phyloP scores from a whole-genome alignment of 2,113 vertebrate species.

The Mastomys natalensis region DNA sequence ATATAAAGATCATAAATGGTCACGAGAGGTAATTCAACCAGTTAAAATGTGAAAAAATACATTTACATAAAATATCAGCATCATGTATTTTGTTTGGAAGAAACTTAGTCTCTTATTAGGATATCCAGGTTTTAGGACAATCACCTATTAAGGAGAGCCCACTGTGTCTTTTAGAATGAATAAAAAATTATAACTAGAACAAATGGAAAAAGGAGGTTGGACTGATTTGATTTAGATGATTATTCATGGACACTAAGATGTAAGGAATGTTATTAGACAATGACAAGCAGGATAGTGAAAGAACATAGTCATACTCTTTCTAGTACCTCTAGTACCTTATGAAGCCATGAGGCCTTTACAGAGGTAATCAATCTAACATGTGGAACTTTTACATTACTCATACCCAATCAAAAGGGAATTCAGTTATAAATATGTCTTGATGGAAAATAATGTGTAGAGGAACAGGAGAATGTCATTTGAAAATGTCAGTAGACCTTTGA shows the following conservation, averaged over 20 bases:
- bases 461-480: neutral
- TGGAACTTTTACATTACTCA: neutral
- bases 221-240: neutral
- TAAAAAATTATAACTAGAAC: neutral
- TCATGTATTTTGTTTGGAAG: neutral
- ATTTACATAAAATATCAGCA: neutral
- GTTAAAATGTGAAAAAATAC: neutral
- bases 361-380: slow-evolving; percentile 24
- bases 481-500: neutral
- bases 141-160: neutral
- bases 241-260: neutral
- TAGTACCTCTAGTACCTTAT: neutral
- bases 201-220: neutral
- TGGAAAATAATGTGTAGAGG: neutral
- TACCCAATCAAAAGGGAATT: neutral
- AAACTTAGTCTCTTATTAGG: neutral
- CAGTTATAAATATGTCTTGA: neutral
- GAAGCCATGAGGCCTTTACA: neutral
- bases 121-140: neutral
- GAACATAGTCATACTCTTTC: neutral
- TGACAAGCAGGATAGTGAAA: neutral
- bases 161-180: neutral
- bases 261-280: neutral
- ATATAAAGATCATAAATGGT: neutral
- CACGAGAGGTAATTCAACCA: neutral